These are phyloP conservation scores for Ochotona princeps DNA, from an alignment of 2,113 vertebrate species.

Conservation along the genomic window DNA sequence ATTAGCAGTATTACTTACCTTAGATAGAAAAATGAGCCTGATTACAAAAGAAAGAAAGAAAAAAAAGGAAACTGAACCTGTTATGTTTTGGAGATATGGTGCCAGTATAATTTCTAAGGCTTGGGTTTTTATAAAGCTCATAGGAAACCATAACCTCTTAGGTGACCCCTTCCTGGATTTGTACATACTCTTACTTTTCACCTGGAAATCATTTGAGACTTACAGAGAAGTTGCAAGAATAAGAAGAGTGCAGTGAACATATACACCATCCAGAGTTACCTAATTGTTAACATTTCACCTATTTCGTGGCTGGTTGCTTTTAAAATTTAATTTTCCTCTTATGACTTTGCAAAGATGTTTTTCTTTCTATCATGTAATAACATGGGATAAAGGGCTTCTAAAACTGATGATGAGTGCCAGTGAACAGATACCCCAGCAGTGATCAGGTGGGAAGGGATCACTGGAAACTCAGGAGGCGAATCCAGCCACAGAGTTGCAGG, in stretches of 20 bases:
- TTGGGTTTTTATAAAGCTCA: not conserved
- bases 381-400: not conserved
- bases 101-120: not conserved
- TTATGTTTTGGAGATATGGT: not conserved
- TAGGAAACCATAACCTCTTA: not conserved
- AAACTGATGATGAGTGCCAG: not conserved
- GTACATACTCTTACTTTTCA: conserved; percentile 11
- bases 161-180: not conserved
- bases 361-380: not conserved
- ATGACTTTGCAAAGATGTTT: not conserved
- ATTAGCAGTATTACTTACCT: not conserved
- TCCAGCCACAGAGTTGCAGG: too few relatives aligned
- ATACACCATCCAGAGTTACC: not conserved
- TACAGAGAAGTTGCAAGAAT: not conserved
- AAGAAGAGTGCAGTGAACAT: conserved; percentile 1
- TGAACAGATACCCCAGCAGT: too few relatives aligned
- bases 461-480: too few relatives aligned
- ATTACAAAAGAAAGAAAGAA: too few relatives aligned
- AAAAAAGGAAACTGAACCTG: not conserved
- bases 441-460: too few relatives aligned
- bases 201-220: conserved; percentile 2
- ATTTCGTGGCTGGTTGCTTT: not conserved
- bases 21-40: conserved; percentile 15
- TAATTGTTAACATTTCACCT: not conserved
- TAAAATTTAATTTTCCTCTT: not conserved